A percentile compares a stretch with the other conserved stretches of the same genome.
Conservation (phyloP, 30 jellyfish, hydroid and myxozoan genomes). For the Sanderia malayensis region DNA sequence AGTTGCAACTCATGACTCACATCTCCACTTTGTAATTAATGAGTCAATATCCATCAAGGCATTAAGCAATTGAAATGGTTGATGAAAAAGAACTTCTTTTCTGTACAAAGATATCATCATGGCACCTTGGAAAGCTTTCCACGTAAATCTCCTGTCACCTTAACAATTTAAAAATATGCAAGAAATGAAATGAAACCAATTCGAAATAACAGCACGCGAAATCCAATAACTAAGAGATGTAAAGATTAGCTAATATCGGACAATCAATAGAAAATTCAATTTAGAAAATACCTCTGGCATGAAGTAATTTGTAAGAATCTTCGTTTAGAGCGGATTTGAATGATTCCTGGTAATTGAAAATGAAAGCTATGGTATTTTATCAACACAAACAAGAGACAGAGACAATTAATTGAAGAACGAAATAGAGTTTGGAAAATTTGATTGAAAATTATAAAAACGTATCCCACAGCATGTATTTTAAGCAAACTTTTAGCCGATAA, state of each 20-base stretch:
- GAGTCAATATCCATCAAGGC: slow-evolving; percentile 84
- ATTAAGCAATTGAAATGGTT: slow-evolving; percentile 73
- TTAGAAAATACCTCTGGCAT: slow-evolving; percentile 50
- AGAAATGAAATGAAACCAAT: no score
- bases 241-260: no score
- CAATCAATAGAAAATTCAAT: not conserved
- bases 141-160: slow-evolving; percentile 85
- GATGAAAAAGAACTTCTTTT: slow-evolving; percentile 78
- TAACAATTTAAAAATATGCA: no score
- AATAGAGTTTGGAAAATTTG: no score
- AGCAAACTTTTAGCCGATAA: no score
- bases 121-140: slow-evolving; percentile 90
- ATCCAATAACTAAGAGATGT: no score
- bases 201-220: no score
- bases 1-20: slow-evolving; percentile 44
- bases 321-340: slow-evolving; percentile 43
- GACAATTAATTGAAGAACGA: no score
- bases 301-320: slow-evolving; percentile 32
- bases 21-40: slow-evolving; percentile 83
- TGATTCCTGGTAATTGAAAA: slow-evolving; percentile 32
- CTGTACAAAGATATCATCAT: slow-evolving; percentile 79
- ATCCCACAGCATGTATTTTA: no score
- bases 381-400: no score
- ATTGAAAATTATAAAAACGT: no score
- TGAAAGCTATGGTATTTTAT: no score